Conservation (phyloP, 2,888 invertebrate genomes). For the Shargacucullia verbasci region DNA sequence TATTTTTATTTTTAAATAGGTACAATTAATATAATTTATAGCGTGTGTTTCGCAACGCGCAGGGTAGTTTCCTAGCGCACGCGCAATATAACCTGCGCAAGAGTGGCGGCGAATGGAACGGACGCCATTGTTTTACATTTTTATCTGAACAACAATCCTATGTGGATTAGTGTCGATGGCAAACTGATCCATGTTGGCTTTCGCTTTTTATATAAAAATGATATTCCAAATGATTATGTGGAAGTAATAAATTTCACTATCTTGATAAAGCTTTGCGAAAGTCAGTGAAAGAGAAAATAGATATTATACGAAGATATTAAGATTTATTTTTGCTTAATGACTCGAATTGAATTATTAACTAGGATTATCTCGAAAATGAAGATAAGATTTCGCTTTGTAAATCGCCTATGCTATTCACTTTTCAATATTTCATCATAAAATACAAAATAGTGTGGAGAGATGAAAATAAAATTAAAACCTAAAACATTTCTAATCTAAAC, state of each 20-base stretch:
- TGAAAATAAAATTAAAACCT: no score
- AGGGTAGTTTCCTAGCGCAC: constrained; percentile 62
- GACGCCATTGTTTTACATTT: constrained; percentile 70
- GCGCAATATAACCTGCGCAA: constrained; percentile 62
- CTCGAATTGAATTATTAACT: not conserved
- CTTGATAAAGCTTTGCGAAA: constrained; percentile 20
- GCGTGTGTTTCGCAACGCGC: constrained; percentile 64
- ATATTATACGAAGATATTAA: not conserved
- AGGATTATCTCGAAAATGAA: no score
- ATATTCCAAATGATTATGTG: constrained; percentile 27
- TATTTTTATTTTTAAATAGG: constrained; percentile 57
- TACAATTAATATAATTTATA: constrained; percentile 65
- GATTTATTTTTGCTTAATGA: constrained; percentile 3
- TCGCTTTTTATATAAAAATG: constrained; percentile 57
- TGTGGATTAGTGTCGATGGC: constrained; percentile 77
- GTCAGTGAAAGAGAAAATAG: constrained; percentile 8
- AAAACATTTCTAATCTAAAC: no score
- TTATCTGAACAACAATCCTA: constrained; percentile 75
- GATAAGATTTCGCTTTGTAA: no score
- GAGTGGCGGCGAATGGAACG: constrained; percentile 68
- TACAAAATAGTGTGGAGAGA: no score
- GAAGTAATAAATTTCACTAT: constrained; percentile 29
- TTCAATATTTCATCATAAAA: no score
- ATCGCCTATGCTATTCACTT: no score
- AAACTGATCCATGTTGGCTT: constrained; percentile 58